Evolutionary conservation across 2,888 invertebrate genomes (phyloP).

Genomic region (Lypha dubia): DNA sequence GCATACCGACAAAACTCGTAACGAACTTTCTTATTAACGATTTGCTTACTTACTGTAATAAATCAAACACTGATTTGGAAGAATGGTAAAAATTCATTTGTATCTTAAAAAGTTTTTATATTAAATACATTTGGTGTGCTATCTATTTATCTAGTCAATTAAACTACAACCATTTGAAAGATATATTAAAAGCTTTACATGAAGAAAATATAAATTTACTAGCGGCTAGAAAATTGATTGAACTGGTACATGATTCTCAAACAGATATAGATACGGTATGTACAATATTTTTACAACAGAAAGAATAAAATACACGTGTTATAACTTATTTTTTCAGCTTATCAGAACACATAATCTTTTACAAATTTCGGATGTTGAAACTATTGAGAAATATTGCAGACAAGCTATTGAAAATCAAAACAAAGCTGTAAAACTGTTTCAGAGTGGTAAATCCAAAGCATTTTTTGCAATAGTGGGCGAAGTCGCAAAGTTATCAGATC

Average conservation of each 20-base stretch:
- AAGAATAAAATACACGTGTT: not conserved
- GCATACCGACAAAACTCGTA: conserved; percentile 85
- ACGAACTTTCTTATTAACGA: conserved; percentile 89
- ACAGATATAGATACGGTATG: conserved; percentile 81
- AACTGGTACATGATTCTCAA: conserved; percentile 83
- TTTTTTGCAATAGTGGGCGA: conserved; percentile 87
- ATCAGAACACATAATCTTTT: conserved; percentile 87
- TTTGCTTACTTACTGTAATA: conserved; percentile 87
- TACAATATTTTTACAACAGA: not conserved
- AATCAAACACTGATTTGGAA: conserved; percentile 85
- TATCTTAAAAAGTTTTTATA: not conserved
- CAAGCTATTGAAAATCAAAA: conserved; percentile 87
- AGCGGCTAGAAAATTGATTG: conserved; percentile 85
- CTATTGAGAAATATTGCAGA: conserved; percentile 86
- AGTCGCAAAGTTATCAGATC: conserved; percentile 85
- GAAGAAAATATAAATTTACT: conserved; percentile 86
- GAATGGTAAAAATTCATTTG: conserved; percentile 84
- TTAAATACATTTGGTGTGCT: not conserved
- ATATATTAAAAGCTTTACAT: conserved; percentile 87
- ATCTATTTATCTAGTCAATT: conserved; percentile 82
- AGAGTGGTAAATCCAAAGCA: conserved; percentile 88
- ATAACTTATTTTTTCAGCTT: conserved; percentile 81
- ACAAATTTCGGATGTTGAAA: conserved; percentile 86
- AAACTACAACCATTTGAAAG: conserved; percentile 85
- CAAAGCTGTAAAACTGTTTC: conserved; percentile 87